Evolutionary conservation across 2,797 vertebrate genomes (phyloP).

Genomic region (Ctenochaetus hawaiiensis): DNA sequence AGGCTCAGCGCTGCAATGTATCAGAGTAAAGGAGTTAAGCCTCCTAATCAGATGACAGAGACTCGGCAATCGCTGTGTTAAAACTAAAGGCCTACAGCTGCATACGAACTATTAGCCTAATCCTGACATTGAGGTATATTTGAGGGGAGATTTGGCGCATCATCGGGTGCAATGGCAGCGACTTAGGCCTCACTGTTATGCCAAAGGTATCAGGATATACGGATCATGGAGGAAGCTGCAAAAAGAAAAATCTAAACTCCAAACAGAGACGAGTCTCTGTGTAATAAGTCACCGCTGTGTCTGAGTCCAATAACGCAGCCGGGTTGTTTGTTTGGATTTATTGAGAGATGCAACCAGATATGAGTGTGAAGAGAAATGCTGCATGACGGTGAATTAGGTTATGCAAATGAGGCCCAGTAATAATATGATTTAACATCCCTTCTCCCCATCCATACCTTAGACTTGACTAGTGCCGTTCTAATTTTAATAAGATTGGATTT

Average conservation of each 20-base stretch:
- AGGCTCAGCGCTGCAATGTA: conserved; percentile 17
- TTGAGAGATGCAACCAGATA: conserved; percentile 48
- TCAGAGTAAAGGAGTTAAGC: conserved; percentile 59
- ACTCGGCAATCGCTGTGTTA: conserved; percentile 35
- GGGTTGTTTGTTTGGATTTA: conserved; percentile 55
- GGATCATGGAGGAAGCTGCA: background rate
- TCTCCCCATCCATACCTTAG: conserved; percentile 65
- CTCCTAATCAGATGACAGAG: conserved; percentile 62
- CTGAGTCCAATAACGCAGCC: conserved; percentile 7
- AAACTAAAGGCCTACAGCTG: conserved; percentile 52
- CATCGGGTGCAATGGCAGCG: conserved; percentile 14
- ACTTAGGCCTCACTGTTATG: conserved; percentile 5
- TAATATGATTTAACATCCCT: conserved; percentile 74
- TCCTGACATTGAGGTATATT: conserved; percentile 39
- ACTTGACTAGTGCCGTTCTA: conserved; percentile 60
- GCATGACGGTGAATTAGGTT: conserved; percentile 67
- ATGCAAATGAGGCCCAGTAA: conserved; percentile 77
- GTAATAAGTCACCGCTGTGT: conserved; percentile 16
- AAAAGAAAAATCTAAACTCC: background rate
- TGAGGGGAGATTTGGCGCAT: conserved; percentile 46
- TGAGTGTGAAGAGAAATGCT: conserved; percentile 52
- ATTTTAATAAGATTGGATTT: conserved; percentile 84
- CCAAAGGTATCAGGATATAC: background rate
- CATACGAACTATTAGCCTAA: conserved; percentile 56
- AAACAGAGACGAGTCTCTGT: background rate